Evolutionary conservation across 1,140 invertebrate genomes (phyloP), one percentile per base, ranked within the genome.

Genomic region (Hesperophylax magnus): DNA sequence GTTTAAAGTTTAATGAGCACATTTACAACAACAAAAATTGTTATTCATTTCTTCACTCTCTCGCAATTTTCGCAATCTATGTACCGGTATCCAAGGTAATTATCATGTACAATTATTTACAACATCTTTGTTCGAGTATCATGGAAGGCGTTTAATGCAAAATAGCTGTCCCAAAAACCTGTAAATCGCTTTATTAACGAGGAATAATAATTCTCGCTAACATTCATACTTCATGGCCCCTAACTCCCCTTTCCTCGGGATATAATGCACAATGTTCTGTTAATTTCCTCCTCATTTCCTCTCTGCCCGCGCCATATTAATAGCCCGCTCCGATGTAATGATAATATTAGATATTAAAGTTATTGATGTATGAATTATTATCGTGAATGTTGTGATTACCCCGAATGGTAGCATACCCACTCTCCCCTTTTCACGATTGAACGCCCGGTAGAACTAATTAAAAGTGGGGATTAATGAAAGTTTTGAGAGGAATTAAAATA

Each of bases 221-320:
- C 39, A 47, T 47, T 47, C 39, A 47, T 47, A 14, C 39, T 47
- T 47, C 39, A 47, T 47, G 17, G 22, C 47, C 61, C 61, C 22
- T 61, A 17, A n/a, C 76, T 56, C 61, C 78, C 65, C 61, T 20
- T 17, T 18, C 20, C 18, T 18, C 39, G 24, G 72, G 9, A 58
- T 74, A 74, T 72, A 79, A 79, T 79, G 69, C 78, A 79, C 54
- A 74, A 20, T 72, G 67, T 72, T 72, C 65, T 39, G 54, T 80
- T 80, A 76, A 80, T 80, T 80, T 80, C 78, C 78, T 80, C 39
- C 54, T 80, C 69, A 80, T 80, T 80, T 80, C 78, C 71, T 67
- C 18, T 67, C 71, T 27, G 24, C 78, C 31, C 18, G 53, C 67
- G 67, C 27, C 31, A n/a, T 60, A 74, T 72, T 79, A 72, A 79